These are phyloP conservation scores for Casuarius casuarius DNA, from an alignment of 2,113 vertebrate species.

Conservation along the genomic window DNA sequence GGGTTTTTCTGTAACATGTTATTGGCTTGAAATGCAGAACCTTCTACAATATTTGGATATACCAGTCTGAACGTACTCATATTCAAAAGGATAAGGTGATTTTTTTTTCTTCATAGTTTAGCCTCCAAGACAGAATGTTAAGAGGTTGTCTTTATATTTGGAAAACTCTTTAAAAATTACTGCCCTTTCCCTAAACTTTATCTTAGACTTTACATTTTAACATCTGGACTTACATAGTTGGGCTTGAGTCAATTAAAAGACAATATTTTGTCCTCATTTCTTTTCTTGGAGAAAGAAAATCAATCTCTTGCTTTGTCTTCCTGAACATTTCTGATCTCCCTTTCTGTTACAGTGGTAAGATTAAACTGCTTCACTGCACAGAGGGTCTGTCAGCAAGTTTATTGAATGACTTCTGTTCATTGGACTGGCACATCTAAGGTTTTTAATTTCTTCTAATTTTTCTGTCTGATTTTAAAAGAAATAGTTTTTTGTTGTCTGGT, in stretches of 20 bases:
- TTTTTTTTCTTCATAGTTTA: background rate
- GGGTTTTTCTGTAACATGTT: background rate
- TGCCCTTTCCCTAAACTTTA: background rate
- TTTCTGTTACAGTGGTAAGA: background rate
- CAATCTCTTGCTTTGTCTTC: background rate
- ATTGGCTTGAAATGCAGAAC: background rate
- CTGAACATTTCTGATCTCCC: background rate
- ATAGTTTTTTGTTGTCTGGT: background rate
- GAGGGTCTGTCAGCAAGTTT: background rate
- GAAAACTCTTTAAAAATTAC: background rate
- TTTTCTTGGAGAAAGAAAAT: background rate
- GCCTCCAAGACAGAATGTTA: background rate
- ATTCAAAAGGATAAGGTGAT: background rate
- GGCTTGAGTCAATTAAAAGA: background rate
- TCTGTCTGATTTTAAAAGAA: background rate
- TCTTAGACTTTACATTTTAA: background rate
- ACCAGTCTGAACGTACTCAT: background rate
- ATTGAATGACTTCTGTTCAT: background rate
- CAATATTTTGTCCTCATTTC: background rate
- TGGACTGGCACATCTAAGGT: background rate
- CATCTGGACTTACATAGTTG: background rate
- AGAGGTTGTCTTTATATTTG: background rate
- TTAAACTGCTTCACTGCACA: background rate
- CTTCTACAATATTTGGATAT: background rate
- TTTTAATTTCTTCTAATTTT: background rate